Conservation (phyloP, 2,113 vertebrate genomes). For the Oreochromis niloticus region DNA sequence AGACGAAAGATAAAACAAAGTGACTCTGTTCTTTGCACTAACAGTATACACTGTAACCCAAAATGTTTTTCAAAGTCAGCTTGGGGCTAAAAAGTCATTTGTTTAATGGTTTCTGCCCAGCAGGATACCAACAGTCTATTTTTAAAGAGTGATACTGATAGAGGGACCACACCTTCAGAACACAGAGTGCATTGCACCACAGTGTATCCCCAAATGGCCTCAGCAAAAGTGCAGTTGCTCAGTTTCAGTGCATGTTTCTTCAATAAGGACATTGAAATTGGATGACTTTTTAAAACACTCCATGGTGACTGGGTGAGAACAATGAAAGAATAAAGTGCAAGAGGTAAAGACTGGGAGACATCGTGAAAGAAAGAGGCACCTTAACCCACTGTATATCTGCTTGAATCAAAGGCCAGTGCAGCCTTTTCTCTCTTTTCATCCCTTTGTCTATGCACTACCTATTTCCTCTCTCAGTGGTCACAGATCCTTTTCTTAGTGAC, state of each 20-base stretch:
- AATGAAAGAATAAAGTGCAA: neutral
- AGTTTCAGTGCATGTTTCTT: neutral
- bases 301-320: conserved; percentile 12
- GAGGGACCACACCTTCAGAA: conserved; percentile 38
- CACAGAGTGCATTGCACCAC: neutral
- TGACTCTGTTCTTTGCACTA: conserved; percentile 64
- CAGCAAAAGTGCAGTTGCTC: conserved; percentile 1
- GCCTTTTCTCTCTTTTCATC: conserved; percentile 30
- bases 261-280: conserved; percentile 17
- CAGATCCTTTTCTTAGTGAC: conserved; percentile 16
- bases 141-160: conserved; percentile 52
- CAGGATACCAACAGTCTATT: conserved; percentile 58
- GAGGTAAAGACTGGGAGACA: conserved; percentile 7
- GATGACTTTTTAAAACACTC: conserved; percentile 36
- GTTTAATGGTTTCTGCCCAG: conserved; percentile 70
- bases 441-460: conserved; percentile 35
- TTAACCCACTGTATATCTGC: conserved; percentile 32
- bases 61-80: conserved; percentile 67
- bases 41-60: conserved; percentile 44
- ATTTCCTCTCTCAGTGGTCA: conserved; percentile 35
- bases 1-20: conserved; percentile 55
- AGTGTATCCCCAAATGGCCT: conserved; percentile 25
- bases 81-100: conserved; percentile 68
- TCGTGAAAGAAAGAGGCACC: neutral
- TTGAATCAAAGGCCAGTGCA: conserved; percentile 42